Evolutionary conservation across 2,888 invertebrate genomes (phyloP).

Genomic region (Drosophila multiciliata): DNA sequence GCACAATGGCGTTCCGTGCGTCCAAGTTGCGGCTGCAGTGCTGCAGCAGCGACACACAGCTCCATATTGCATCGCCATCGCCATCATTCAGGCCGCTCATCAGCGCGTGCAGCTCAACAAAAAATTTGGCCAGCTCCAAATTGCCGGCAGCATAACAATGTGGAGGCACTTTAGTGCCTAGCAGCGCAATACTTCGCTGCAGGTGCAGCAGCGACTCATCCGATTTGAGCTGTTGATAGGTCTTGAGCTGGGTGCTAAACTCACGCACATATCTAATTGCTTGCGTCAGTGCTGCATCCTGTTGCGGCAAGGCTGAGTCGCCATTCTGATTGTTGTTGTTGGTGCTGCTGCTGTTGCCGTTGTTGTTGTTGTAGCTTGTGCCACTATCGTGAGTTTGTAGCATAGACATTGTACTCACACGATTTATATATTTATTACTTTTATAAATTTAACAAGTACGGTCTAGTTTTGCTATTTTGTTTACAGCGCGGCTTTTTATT

Average conservation of each 20-base stretch:
- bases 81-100: conserved; percentile 70
- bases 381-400: conserved; percentile 29
- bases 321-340: conserved; percentile 47
- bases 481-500: conserved; percentile 30
- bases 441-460: background rate
- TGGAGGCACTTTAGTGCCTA: conserved; percentile 74
- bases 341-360: conserved; percentile 18
- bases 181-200: conserved; percentile 80
- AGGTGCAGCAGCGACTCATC: conserved; percentile 79
- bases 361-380: conserved; percentile 20
- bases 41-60: conserved; percentile 80
- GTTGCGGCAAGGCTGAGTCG: conserved; percentile 38
- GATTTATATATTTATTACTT: background rate
- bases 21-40: conserved; percentile 81
- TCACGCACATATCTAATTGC: conserved; percentile 80
- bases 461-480: background rate
- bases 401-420: conserved; percentile 32
- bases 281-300: conserved; percentile 59
- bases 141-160: conserved; percentile 73
- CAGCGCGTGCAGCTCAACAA: conserved; percentile 82
- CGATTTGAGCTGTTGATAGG: conserved; percentile 73
- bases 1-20: conserved; percentile 77
- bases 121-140: conserved; percentile 82
- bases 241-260: conserved; percentile 74
- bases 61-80: conserved; percentile 81